Evolutionary conservation across 2,113 vertebrate species (phyloP).

Genomic region (Centropristis striata): DNA sequence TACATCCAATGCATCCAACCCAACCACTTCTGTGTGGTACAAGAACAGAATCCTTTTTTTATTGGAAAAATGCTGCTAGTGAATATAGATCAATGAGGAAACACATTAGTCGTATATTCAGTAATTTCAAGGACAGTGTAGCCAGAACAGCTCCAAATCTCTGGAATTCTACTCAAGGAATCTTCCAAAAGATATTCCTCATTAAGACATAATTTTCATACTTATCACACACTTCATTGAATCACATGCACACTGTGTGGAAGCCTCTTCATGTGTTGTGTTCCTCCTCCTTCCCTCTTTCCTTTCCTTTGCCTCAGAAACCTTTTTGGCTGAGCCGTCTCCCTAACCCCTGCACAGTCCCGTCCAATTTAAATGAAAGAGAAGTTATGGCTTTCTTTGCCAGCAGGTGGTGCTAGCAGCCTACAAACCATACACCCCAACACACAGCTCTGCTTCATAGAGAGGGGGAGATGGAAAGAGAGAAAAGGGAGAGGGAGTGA

Average conservation of each 20-base stretch:
- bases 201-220: not conserved
- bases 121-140: no score
- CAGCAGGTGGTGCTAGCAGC: slow-evolving; percentile 81
- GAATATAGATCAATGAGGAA: not conserved
- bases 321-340: not conserved
- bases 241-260: not conserved
- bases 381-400: not conserved
- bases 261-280: not conserved
- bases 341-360: not conserved
- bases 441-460: not conserved
- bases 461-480: not conserved
- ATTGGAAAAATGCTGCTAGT: not conserved
- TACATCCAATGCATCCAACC: not conserved
- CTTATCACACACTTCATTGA: not conserved
- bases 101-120: not conserved
- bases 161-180: not conserved
- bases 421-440: slow-evolving; percentile 34
- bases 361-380: not conserved
- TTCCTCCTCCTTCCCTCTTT: not conserved
- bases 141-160: not conserved
- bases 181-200: not conserved
- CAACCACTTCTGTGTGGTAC: not conserved
- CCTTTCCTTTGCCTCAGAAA: not conserved
- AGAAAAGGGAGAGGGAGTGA: slow-evolving; percentile 21
- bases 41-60: not conserved